phyloP scores from a whole-genome alignment of 1,140 invertebrate species.

The Cydia pomonella region DNA sequence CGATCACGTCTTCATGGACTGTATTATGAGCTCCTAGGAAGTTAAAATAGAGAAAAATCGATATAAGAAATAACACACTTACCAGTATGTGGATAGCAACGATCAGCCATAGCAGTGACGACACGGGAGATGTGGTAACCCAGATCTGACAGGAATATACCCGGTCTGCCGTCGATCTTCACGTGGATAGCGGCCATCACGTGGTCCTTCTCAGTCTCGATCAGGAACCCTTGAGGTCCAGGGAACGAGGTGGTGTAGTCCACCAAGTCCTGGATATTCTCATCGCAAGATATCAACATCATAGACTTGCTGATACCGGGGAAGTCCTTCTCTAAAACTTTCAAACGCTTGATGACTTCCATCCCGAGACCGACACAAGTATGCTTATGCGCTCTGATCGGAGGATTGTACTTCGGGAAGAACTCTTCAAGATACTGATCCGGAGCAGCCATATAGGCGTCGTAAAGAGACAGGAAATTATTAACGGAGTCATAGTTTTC shows the following conservation, averaged over 20 bases:
- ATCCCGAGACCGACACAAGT: conserved; percentile 94
- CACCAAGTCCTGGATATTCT: conserved; percentile 86
- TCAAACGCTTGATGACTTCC: conserved; percentile 85
- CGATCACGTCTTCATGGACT: no score
- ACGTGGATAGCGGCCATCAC: conserved; percentile 91
- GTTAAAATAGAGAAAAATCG: background rate
- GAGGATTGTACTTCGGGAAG: conserved; percentile 85
- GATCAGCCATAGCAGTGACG: conserved; percentile 93
- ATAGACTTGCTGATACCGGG: conserved; percentile 84
- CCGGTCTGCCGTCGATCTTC: conserved; percentile 85
- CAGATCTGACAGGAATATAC: conserved; percentile 91
- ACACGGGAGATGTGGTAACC: conserved; percentile 94
- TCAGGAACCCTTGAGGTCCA: conserved; percentile 82
- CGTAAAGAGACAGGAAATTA: conserved; percentile 91
- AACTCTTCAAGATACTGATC: conserved; percentile 60
- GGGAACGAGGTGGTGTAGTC: conserved; percentile 84
- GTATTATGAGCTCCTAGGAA: background rate
- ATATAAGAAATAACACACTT: conserved; percentile 42
- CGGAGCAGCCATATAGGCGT: conserved; percentile 82
- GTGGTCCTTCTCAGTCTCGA: conserved; percentile 93
- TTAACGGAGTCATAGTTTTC: conserved; percentile 93
- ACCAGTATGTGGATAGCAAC: conserved; percentile 92
- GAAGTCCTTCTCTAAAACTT: conserved; percentile 68
- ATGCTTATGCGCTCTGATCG: conserved; percentile 88
- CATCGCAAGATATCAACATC: conserved; percentile 94